These are phyloP conservation scores for Oryzias dopingdopingensis DNA, from an alignment of 2,797 vertebrate species.

Conservation along the genomic window DNA sequence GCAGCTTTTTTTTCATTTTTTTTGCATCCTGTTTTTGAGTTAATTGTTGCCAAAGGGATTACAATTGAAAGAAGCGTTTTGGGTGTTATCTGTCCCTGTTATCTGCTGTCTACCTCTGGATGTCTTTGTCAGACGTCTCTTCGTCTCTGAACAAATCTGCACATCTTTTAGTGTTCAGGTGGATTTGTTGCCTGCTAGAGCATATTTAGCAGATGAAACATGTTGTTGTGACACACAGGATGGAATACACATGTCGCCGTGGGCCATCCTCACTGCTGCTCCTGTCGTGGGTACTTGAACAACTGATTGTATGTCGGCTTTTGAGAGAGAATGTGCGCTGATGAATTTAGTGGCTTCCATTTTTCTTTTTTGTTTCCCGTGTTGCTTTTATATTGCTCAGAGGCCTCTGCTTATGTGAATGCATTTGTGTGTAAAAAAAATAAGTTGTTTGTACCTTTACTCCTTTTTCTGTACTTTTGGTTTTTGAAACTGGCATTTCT, in stretches of 20 bases:
- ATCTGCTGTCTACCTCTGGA: conserved; percentile 53
- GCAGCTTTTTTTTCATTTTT: conserved; percentile 11
- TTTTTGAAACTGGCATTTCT: conserved; percentile 32
- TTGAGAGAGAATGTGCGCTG: conserved; percentile 26
- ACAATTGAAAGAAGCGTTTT: conserved; percentile 34
- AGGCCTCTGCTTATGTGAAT: conserved; percentile 22
- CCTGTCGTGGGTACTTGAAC: conserved; percentile 48
- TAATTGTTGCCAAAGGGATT: conserved; percentile 53
- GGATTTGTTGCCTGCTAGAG: conserved; percentile 56
- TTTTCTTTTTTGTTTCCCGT: conserved; percentile 47
- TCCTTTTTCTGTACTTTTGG: conserved; percentile 22
- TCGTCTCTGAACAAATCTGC: conserved; percentile 58
- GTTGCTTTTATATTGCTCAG: conserved; percentile 46
- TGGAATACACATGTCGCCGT: conserved; percentile 63
- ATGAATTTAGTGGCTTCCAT: conserved; percentile 30
- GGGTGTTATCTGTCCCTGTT: conserved; percentile 40
- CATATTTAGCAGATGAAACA: conserved; percentile 67
- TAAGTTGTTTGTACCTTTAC: conserved; percentile 28
- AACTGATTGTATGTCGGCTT: conserved; percentile 55
- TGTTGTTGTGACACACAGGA: conserved; percentile 70
- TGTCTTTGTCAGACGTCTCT: conserved; percentile 51
- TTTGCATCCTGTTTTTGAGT: conserved; percentile 12
- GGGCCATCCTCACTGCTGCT: conserved; percentile 50
- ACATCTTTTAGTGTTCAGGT: conserved; percentile 53
- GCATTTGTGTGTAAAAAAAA: conserved; percentile 10